Conservation (phyloP, 2,113 vertebrate genomes). For the Tragelaphus imberbis region DNA sequence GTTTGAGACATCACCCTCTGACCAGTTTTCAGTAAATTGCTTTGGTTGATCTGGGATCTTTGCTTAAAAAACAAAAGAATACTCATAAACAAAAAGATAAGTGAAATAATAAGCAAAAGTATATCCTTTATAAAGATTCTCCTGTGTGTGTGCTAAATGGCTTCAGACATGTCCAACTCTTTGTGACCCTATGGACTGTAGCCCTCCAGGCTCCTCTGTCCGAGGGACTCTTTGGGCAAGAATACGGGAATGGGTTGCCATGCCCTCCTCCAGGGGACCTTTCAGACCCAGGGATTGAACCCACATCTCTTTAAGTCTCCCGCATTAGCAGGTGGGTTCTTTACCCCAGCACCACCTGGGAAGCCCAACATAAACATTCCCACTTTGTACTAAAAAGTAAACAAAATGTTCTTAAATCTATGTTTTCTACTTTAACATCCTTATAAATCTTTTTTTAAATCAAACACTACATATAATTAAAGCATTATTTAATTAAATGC, state of each 20-base stretch:
- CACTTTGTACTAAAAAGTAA: not conserved
- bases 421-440: not conserved
- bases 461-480: not conserved
- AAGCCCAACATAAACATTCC: not conserved
- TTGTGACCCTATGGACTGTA: not conserved
- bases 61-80: slow-evolving; percentile 78
- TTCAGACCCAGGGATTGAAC: not conserved
- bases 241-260: not conserved
- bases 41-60: slow-evolving; percentile 65
- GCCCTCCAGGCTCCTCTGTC: not conserved
- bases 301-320: not conserved
- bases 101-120: not conserved
- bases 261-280: not conserved
- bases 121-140: not conserved
- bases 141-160: not conserved
- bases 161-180: not conserved
- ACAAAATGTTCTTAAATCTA: slow-evolving; percentile 3
- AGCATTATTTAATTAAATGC: slow-evolving; percentile 12
- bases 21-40: slow-evolving; percentile 85
- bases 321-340: not conserved
- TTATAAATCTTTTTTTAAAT: not conserved
- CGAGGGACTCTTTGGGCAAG: not conserved
- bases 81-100: not conserved
- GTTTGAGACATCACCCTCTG: slow-evolving; percentile 87
- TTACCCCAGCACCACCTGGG: not conserved